phyloP scores from a whole-genome alignment of 2,797 vertebrate species.

The Myotis pilosus region DNA sequence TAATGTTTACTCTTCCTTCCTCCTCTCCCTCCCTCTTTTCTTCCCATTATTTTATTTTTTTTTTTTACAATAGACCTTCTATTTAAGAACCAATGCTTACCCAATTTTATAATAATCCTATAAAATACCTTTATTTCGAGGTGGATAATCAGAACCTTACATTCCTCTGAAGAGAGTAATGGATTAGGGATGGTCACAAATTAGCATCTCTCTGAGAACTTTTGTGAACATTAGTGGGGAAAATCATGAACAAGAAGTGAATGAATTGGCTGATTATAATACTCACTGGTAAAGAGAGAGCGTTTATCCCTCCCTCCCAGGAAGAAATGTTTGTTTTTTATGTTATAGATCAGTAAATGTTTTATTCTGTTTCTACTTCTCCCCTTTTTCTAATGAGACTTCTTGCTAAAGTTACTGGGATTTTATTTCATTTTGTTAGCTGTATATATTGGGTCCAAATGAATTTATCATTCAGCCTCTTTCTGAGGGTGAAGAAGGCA shows the following conservation, averaged over 20 bases:
- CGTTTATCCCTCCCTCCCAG: not conserved
- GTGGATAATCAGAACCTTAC: not conserved
- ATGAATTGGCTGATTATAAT: not conserved
- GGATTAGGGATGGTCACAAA: not conserved
- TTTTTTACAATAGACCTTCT: not conserved
- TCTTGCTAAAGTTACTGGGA: not conserved
- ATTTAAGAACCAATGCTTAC: not conserved
- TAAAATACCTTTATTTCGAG: not conserved
- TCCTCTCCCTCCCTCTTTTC: no score
- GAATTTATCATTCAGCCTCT: not conserved
- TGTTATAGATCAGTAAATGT: not conserved
- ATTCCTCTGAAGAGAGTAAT: not conserved
- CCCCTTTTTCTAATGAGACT: not conserved
- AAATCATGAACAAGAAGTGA: not conserved
- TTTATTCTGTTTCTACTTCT: not conserved
- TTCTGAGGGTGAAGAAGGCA: not conserved
- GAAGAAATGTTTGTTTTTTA: not conserved
- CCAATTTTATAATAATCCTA: not conserved
- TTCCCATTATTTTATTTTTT: not conserved
- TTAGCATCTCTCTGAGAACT: not conserved
- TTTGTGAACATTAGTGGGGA: not conserved
- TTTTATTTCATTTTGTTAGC: not conserved
- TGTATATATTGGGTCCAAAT: not conserved
- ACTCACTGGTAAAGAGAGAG: not conserved
- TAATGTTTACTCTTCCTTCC: not conserved